Evolutionary conservation across 2,888 invertebrate species (phyloP), one percentile per base, ranked within the genome.

Genomic region (Yponomeuta sedellus): DNA sequence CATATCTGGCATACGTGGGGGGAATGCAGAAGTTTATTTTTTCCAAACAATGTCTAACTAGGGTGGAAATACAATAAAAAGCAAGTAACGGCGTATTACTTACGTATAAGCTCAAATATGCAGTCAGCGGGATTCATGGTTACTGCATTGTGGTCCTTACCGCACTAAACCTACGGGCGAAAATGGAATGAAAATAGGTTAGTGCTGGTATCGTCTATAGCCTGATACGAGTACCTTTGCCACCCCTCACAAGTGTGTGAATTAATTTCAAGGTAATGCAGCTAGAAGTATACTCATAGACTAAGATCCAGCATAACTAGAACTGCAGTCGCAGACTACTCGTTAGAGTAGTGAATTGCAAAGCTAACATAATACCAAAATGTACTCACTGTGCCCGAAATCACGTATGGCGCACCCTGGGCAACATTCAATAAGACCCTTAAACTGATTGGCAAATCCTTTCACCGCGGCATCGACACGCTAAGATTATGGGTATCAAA

Each of bases 31-130:
- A 2, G 20, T 58, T 22, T 59, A 12, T 59, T 20, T 57, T 59
- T 59, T 59, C 25, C 59, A 59, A 59, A 52, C 44, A 52, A 52
- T 52, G 44, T 52, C 44, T 52, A 52, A 52, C 44, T 52, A 52
- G 44, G 44, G 44, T 16, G 44, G 44, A 16, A 52, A 52, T 52
- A 52, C 44, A 52, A 52, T 52, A 52, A 52, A 52, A 52, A 52
- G 44, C 16, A 52, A 52, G 44, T 52, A 52, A 16, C 44, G 44
- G 44, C 16, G 10, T 34, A 34, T 34, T 34, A 34, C 34, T 16
- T 52, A 52, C 44, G 44, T 52, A 52, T 52, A 52, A 16, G 44
- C 16, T 52, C 16, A 52, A 52, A 52, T 52, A 52, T 52, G 16
- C 10, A 44, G 44, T 52, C 12, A 2, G 44, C 16, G 16, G 16